These are phyloP conservation scores for Cotesia vestalis DNA, from an alignment of 1,140 invertebrate genomes.

Conservation along the genomic window DNA sequence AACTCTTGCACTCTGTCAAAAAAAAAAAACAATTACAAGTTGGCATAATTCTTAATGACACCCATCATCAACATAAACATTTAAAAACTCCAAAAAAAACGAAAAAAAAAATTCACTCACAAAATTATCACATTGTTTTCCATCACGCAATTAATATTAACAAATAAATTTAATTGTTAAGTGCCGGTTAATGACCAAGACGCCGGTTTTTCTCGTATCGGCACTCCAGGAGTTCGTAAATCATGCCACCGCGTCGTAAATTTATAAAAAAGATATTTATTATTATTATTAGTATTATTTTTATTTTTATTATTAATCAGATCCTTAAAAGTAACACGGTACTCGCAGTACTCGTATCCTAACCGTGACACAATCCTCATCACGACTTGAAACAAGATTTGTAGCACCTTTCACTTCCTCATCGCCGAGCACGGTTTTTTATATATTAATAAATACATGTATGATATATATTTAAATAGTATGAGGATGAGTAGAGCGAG, in stretches of 20 bases:
- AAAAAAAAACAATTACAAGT: too few species aligned
- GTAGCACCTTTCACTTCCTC: slow-evolving; percentile 16
- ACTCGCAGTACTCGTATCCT: slow-evolving; percentile 31
- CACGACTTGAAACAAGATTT: slow-evolving; percentile 19
- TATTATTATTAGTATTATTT: slow-evolving; percentile 4
- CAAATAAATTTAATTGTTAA: background rate
- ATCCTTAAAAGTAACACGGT: slow-evolving; percentile 31
- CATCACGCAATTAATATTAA: background rate
- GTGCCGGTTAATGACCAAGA: slow-evolving; percentile 21
- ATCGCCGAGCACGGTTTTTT: background rate
- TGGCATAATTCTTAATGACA: too few species aligned
- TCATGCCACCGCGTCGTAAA: slow-evolving; percentile 18
- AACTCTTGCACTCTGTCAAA: too few species aligned
- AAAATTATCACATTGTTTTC: too few species aligned
- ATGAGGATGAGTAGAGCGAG: too few species aligned
- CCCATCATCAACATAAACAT: too few species aligned
- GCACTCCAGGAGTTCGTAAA: background rate
- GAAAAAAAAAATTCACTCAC: too few species aligned
- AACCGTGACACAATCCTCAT: slow-evolving; percentile 36
- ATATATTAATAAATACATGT: background rate
- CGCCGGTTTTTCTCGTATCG: slow-evolving; percentile 16
- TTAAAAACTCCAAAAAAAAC: too few species aligned
- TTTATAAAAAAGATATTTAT: slow-evolving; percentile 26
- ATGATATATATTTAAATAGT: too few species aligned
- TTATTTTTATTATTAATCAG: background rate